Evolutionary conservation across 2,113 vertebrate genomes (phyloP), one percentile per base, ranked within the genome.

Genomic region (Collichthys lucidus): DNA sequence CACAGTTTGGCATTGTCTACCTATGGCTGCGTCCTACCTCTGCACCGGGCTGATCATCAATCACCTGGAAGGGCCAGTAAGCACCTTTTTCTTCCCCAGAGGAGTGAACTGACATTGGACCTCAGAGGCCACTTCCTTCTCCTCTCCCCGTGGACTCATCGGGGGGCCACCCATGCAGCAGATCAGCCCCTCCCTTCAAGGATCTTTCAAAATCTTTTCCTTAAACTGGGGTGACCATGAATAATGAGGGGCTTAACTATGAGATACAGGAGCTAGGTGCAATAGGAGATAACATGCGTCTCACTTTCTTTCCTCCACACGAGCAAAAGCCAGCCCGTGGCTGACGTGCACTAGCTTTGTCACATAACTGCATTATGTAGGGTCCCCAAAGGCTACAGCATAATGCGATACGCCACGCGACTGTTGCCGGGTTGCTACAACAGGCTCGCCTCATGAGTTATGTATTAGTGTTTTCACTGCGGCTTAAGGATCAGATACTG

Each of bases 331-430:
- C 60, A 53, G 89, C 92, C 89, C 29, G 82, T 91, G 90, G 88
- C 86, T 92, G 92, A 93, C 17, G 74, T 57, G 85, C 82, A 91
- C 89, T 75, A 59, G 89, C 91, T 87, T 86, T 92, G 91, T 92
- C 92, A 93, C 92, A 88, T 89, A 87, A 91, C 91, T 92, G 87
- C 90, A 92, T 92, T 92, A 92, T 91, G 91, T 79, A 90, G 90
- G 66, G 79, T 91, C 89, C 90, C 92, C 88, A 75, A 81, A 87
- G 92, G 91, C 91, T 72, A 88, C 82, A 24, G 90, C 90, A 92
- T 92, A 91, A 93, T 92, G 89, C 19, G 84, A 91, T 84, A 69
- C 60, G 60, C 79, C 60, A 66, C 3, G 24, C 55, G 50, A 74
- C 86, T 80, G 86, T 82, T 85, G 90, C 88, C 22, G 60, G 62